Conservation (phyloP, 53 echinoderm and acorn worm genomes). For the Hippasteria phrygiana region DNA sequence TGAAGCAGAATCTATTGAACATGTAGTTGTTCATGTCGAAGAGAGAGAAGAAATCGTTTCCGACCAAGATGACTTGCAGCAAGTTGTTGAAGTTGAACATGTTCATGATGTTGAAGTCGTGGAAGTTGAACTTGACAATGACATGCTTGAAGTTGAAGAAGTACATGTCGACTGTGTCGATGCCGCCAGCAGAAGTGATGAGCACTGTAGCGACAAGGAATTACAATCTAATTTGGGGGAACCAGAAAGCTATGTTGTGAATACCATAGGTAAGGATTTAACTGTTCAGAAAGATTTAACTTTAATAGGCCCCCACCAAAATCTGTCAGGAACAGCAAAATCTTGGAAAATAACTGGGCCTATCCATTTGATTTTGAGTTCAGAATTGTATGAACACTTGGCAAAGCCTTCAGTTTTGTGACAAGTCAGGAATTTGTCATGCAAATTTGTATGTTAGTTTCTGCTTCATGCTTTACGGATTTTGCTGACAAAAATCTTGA, state of each 20-base stretch:
- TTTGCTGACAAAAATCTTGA: too few species aligned
- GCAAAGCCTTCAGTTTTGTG: too few species aligned
- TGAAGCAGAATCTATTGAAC: neutral
- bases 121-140: neutral
- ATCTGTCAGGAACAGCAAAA: too few species aligned
- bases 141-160: too few species aligned
- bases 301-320: too few species aligned
- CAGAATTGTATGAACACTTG: too few species aligned
- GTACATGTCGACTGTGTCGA: neutral
- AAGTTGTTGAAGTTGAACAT: neutral
- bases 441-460: too few species aligned
- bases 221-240: neutral
- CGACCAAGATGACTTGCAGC: too few species aligned
- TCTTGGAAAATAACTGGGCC: neutral
- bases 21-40: neutral
- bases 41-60: conserved; percentile 35
- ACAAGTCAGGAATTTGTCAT: too few species aligned
- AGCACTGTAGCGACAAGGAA: neutral
- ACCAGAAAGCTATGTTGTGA: conserved; percentile 16
- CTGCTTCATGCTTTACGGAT: too few species aligned
- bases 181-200: neutral
- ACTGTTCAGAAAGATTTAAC: neutral
- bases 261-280: conserved; percentile 13
- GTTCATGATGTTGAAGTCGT: neutral
- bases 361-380: neutral